Base-by-base conservation (phyloP, 1,140 invertebrate species). In the Brachionus manjavacas region DNA sequence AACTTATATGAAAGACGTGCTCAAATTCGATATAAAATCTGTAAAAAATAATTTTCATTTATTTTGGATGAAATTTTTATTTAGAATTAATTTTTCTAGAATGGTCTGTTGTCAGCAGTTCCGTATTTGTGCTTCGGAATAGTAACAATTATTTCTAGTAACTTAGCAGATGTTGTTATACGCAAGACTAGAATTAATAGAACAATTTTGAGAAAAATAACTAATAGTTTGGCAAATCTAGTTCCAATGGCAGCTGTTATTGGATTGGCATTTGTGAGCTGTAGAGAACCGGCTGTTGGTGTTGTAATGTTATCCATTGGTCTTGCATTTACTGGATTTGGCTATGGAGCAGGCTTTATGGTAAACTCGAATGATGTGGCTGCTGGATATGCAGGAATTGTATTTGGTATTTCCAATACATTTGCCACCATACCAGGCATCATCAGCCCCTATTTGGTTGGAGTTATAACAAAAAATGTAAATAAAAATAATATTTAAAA, bases 361-460 rank as follows among this genome's bases (percentile, higher is more conserved):
- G 35, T 43, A 9, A 64, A 84, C 68, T 87, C 88, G 70, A 87
- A 81, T 31, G 85, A 84, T 55, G 64, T 72, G n/a, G 83, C 83
- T 55, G 74, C 84, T 46, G 87, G 86, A 39, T 89, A 88, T 89
- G 94, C 94, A 11, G 94, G 92, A 93, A 74, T 87, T 1, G 87
- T 95, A 14, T 95, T 95, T 93, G 95, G 95, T 2, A 91, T 96
- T 49, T 93, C 94, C 0, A 96, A 96, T 88, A 95, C 94, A 0
- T 90, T 95, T 85, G 94, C 94, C 0, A 95, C 94, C 1, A 88
- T 96, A 80, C 94, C 95, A 16, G 95, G 95, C 20, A 95, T 96
- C 84, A 88, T 96, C 2, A 94, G 52, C 20, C 79, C 79, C 3
- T 81, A 81, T 46, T 25, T 84, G 39, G 60, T 68, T 55, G 66